Conservation (phyloP, 1,140 invertebrate species). For the Microplitis mediator region DNA sequence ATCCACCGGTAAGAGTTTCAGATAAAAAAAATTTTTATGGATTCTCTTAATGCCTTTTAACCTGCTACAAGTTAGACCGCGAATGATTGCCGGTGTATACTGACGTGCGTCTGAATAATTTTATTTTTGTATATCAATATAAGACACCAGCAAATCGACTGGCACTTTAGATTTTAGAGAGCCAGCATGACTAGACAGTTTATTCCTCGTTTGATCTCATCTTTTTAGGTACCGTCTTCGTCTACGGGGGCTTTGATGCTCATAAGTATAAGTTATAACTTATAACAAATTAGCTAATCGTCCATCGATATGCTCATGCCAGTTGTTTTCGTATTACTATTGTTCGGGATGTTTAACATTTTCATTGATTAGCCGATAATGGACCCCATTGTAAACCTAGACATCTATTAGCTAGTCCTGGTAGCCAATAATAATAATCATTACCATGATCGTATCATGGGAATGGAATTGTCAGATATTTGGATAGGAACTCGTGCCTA, state of each 20-base stretch:
- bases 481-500: not conserved
- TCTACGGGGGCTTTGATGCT: not conserved
- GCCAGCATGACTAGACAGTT: not conserved
- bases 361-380: not conserved
- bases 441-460: not conserved
- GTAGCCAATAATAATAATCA: no score
- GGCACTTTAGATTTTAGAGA: slow-evolving; percentile 3
- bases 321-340: no score
- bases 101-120: not conserved
- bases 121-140: slow-evolving; percentile 2
- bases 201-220: not conserved
- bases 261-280: no score
- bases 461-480: not conserved
- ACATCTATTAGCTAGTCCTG: no score
- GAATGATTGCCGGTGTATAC: not conserved
- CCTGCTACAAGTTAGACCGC: not conserved
- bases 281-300: slow-evolving; percentile 47
- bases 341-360: no score
- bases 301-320: slow-evolving; percentile 39
- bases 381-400: no score
- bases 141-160: not conserved
- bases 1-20: not conserved
- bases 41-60: not conserved
- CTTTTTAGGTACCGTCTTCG: slow-evolving; percentile 1
- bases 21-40: not conserved